phyloP scores from a whole-genome alignment of 2,888 invertebrate species.

The Zootermopsis nevadensis region DNA sequence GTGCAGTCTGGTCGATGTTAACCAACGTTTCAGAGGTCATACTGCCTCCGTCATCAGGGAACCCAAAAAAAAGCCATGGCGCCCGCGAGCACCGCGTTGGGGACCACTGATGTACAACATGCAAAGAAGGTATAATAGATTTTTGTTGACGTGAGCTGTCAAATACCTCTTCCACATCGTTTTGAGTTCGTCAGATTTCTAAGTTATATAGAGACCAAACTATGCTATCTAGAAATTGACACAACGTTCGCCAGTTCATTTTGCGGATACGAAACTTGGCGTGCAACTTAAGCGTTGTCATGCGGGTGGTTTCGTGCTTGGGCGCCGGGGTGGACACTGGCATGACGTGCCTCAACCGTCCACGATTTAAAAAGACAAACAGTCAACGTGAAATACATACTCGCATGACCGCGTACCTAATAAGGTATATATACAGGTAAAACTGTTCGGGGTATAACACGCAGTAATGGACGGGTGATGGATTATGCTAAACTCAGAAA shows the following conservation, averaged over 20 bases:
- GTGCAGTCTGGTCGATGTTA: too few species aligned
- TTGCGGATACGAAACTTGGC: neutral
- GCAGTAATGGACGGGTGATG: slow-evolving; percentile 7
- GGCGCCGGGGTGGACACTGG: neutral
- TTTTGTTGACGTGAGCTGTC: too few species aligned
- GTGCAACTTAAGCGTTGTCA: neutral
- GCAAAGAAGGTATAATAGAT: too few species aligned
- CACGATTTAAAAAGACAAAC: slow-evolving; percentile 22
- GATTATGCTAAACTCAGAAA: neutral
- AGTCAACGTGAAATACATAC: neutral
- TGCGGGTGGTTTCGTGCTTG: neutral
- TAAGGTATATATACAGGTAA: neutral
- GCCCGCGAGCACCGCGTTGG: too few species aligned
- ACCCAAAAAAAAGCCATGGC: too few species aligned
- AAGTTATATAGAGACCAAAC: too few species aligned
- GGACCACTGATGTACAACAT: too few species aligned
- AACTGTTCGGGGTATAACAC: neutral
- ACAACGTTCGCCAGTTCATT: neutral
- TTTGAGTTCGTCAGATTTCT: too few species aligned
- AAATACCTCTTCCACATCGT: too few species aligned
- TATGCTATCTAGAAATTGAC: too few species aligned
- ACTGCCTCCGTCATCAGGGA: too few species aligned
- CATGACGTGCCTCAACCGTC: neutral
- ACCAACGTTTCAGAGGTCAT: too few species aligned
- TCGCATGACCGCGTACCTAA: neutral